Conservation (phyloP, 2,113 vertebrate genomes). For the Balaenoptera acutorostrata region DNA sequence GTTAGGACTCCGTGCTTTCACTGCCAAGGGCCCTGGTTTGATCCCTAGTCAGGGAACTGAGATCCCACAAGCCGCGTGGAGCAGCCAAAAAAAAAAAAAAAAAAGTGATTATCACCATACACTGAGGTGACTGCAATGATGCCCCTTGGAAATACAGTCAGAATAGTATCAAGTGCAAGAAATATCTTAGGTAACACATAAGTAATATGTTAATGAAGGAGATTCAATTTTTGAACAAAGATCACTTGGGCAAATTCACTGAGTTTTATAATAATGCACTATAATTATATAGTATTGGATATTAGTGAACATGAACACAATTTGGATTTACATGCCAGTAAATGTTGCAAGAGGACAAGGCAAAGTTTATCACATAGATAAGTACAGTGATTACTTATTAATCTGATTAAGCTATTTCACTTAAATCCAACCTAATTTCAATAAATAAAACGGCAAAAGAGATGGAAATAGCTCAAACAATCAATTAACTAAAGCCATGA, state of each 20-base stretch:
- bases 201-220: background rate
- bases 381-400: background rate
- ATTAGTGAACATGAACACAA: background rate
- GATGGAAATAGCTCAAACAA: background rate
- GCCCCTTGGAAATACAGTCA: background rate
- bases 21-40: too few relatives aligned
- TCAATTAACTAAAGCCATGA: background rate
- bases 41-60: too few relatives aligned
- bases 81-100: too few relatives aligned
- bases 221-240: background rate
- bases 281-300: background rate
- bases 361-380: background rate
- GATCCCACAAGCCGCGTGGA: too few relatives aligned
- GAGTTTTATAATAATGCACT: background rate
- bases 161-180: background rate
- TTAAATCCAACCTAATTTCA: slow-evolving; percentile 26
- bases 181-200: background rate
- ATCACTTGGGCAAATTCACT: background rate
- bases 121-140: background rate
- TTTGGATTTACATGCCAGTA: background rate
- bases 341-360: background rate
- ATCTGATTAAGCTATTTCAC: background rate
- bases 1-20: too few relatives aligned
- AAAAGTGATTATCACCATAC: background rate
- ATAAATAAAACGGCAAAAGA: background rate